Evolutionary conservation across 2,113 vertebrate genomes (phyloP), one percentile per base, ranked within the genome.

Genomic region (Spheniscus mendiculus): DNA sequence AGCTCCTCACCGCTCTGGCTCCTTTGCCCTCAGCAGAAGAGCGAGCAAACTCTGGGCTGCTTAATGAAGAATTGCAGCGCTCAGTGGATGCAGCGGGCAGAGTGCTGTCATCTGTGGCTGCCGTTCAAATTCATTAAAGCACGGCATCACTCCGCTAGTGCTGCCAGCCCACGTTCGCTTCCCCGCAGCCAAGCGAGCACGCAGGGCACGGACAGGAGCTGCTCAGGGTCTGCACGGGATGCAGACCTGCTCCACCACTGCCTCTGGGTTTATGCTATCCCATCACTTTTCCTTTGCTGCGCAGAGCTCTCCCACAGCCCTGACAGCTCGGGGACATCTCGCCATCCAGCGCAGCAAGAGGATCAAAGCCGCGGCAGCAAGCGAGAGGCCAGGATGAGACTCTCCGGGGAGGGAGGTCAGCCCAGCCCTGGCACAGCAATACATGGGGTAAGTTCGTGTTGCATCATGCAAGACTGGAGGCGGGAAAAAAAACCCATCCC

Each of bases 401-500:
- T 32, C 30, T 5, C 20, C 2, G 5, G 27, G 40, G 13, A 87
- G 15, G 25, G 56, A 34, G 38, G 12, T 21, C 61, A 76, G 84
- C 71, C 45, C 50, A 52, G 47, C n/a, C 42, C n/a, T 10, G 3
- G 38, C 72, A 19, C 44, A 26, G 19, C 26, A 17, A 10, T 9
- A 78, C 1, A 0, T 3, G 10, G 18, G 25, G 23, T 10, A 25
- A 92, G 3, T 30, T 76, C 72, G 63, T 6, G 2, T 17, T 27
- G 19, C 18, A 11, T 32, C 10, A 4, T 19, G 7, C 29, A 70
- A 71, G 42, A 45, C 38, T 73, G 16, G 40, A 62, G 34, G 40
- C 7, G 2, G 16, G 20, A 0, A 1, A 3, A 15, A 27, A 29
- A 21, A 19, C 36, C 36, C 7, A 26, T 17, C 27, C 59, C 59